Evolutionary conservation across 2,797 vertebrate species (phyloP).

Genomic region (Poecile montanus): DNA sequence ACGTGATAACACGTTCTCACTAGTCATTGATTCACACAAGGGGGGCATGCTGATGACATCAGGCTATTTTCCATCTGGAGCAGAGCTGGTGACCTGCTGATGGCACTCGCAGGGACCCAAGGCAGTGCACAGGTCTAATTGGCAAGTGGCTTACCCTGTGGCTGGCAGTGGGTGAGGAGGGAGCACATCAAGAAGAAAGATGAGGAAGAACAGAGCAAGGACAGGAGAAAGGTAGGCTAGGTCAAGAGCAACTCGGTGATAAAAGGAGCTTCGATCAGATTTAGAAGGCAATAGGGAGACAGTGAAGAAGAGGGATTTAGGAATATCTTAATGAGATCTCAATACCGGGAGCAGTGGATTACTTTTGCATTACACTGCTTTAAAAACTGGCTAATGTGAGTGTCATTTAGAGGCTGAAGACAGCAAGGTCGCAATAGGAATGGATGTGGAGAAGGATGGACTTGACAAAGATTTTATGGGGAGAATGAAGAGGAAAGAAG

Average conservation of each 20-base stretch:
- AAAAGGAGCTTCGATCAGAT: conserved; percentile 71
- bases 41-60: not conserved
- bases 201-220: conserved; percentile 42
- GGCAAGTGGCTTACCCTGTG: not conserved
- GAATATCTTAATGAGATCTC: conserved; percentile 75
- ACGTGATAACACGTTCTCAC: not conserved
- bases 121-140: not conserved
- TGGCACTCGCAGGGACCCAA: not conserved
- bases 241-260: conserved; percentile 63
- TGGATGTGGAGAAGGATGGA: conserved; percentile 66
- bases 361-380: conserved; percentile 71
- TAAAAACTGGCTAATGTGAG: conserved; percentile 67
- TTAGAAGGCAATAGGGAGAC: conserved; percentile 60
- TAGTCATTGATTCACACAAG: not conserved
- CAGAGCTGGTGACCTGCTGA: not conserved
- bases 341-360: conserved; percentile 70
- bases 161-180: not conserved
- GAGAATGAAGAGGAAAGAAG: conserved; percentile 51
- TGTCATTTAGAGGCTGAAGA: conserved; percentile 68
- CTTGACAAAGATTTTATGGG: conserved; percentile 62
- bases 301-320: conserved; percentile 70
- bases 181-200: conserved; percentile 15
- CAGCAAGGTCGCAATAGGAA: conserved; percentile 59
- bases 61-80: not conserved
- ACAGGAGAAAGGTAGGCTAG: conserved; percentile 48